Evolutionary conservation across 2,797 vertebrate genomes (phyloP), one percentile per base, ranked within the genome.

Genomic region (Lagodon rhomboides): DNA sequence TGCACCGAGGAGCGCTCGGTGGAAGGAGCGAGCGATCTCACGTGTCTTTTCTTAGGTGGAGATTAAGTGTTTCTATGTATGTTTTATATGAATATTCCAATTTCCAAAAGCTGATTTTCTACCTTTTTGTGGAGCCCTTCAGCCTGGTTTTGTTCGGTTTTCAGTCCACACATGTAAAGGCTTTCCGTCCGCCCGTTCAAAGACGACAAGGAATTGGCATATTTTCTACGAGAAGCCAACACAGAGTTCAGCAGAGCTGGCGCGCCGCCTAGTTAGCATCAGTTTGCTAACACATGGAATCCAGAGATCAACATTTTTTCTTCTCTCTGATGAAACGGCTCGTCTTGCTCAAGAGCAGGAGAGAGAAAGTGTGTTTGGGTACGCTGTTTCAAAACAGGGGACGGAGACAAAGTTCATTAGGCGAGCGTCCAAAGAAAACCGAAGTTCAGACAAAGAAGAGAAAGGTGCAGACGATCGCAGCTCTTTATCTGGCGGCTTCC

Each of bases 331-430:
- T 72, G 75, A 85, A 87, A 88, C 15, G 18, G 12, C 61, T 82
- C 44, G 16, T 55, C 65, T 89, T 89, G 85, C 85, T 79, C 82
- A 86, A 88, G 69, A 82, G 50, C 2, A n/a, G n/a, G n/a, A n/a
- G 16, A 59, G 60, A 22, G 53, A 25, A n/a, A n/a, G n/a, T n/a
- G 30, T 17, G 34, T 34, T 34, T 9, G 25, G 64, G 66, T 23
- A 5, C 13, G 16, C 0, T n/a, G 61, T 85, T 79, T 81, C 82
- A 65, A 79, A 77, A 84, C 53, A 58, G 50, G 63, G 69, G 49
- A 76, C 49, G 75, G 20, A 34, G 34, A 34, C 44, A 83, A 85
- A 85, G 82, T 78, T 87, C 78, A 89, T n/a, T 8, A 3, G 66
- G 59, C 76, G 61, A 49, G 15, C n/a, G 34, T 43, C 13, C 23